A percentile compares a stretch with the other conserved stretches of the same genome.
Conservation (phyloP, 2,888 invertebrate species). For the Cryptocephalus moraei region DNA sequence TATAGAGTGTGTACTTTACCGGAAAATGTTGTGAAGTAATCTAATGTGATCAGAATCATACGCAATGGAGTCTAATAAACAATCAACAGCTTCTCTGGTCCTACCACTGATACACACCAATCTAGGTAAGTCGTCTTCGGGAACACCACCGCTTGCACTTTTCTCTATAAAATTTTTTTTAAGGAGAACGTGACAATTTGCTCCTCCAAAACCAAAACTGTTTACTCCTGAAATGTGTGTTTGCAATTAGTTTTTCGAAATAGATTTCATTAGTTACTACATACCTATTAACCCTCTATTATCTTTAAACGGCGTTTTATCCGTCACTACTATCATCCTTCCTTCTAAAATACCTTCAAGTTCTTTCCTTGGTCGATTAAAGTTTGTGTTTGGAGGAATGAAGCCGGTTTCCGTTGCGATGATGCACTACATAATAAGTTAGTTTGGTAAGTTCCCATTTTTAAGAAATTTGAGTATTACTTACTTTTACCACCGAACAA, state of each 20-base stretch:
- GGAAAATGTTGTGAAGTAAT: constrained; percentile 27
- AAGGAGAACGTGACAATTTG: constrained; percentile 65
- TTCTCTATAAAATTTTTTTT: constrained; percentile 45
- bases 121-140: constrained; percentile 58
- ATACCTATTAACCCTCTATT: constrained; percentile 62
- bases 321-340: constrained; percentile 61
- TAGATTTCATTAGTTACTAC: not conserved
- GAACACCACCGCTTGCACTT: constrained; percentile 45
- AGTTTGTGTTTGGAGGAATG: constrained; percentile 84
- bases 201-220: constrained; percentile 91
- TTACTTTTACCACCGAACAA: constrained; percentile 71
- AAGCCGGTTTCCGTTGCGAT: constrained; percentile 64
- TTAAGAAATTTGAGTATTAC: not conserved
- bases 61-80: constrained; percentile 53
- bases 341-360: constrained; percentile 52
- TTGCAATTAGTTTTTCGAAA: not conserved
- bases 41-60: constrained; percentile 24
- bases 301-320: constrained; percentile 50
- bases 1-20: constrained; percentile 1
- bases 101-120: constrained; percentile 69
- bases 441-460: not conserved
- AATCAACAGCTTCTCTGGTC: constrained; percentile 63
- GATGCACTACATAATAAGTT: constrained; percentile 14
- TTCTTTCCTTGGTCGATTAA: constrained; percentile 37
- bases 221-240: constrained; percentile 62